Base-by-base conservation (phyloP, 2,113 vertebrate genomes). In the Dromas ardeola region DNA sequence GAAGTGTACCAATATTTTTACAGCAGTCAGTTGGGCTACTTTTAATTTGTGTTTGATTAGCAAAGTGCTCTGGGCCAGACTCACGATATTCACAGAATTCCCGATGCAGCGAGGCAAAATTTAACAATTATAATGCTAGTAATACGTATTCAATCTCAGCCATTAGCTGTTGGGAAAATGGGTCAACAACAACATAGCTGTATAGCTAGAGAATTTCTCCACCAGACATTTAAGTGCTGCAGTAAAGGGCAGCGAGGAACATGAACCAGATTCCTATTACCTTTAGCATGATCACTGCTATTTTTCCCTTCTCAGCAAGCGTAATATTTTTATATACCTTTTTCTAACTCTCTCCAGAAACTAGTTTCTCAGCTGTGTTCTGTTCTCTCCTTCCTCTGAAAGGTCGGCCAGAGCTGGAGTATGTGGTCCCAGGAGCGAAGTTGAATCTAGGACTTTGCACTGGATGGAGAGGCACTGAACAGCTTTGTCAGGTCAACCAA, bases 21-120 rank as follows among this genome's bases (percentile, higher is more conserved):
- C 53, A 90, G 93, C 66, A 95, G 91, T 86, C 94, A 93, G 79
- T 63, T 83, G 94, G 67, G 72, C 73, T 93, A 66, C 71, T 71
- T 96, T 92, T 93, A 96, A 96, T 96, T 96, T 78, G 82, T 86
- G 93, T 96, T 96, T 96, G 96, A 95, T 97, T 97, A 96, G 88
- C 50, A 67, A 81, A 94, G 92, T 67, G 93, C 95, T 96, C 92
- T 93, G 90, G 92, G 90, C 85, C 96, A 92, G 67, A 27, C 67
- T 83, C 85, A 65, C 76, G 50, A 67, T 66, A 80, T n/a, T 67
- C 95, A 93, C 92, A 74, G 82, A 90, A 96, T 71, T 95, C 95
- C 95, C 50, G 6, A 55, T 25, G 88, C 93, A 86, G 85, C 2
- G 0, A 93, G 82, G 90, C 67, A 96, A 95, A 90, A 93, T 92